A percentile compares a stretch with the other conserved stretches of the same genome.
phyloP scores from a whole-genome alignment of 2,888 invertebrate species.

The Elegia similella region DNA sequence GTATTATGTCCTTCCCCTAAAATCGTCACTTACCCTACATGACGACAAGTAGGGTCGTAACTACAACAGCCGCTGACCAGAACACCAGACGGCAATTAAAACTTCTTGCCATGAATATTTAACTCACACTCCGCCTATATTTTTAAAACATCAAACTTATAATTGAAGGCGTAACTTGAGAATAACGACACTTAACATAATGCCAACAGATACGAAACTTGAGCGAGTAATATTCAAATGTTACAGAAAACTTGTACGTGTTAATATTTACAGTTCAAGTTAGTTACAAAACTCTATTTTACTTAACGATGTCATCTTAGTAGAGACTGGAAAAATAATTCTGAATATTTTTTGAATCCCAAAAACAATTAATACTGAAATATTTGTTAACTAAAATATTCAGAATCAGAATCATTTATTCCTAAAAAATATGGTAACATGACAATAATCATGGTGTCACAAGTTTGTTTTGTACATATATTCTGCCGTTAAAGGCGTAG shows the following conservation, averaged over 20 bases:
- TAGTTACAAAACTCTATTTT: background rate
- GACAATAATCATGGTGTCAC: no score
- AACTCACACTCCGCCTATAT: slow-evolving; percentile 2
- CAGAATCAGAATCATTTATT: no score
- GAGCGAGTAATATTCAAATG: background rate
- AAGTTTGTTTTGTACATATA: no score
- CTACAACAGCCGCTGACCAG: slow-evolving; percentile 3
- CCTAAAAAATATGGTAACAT: no score
- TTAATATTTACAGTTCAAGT: background rate
- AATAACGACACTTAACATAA: slow-evolving; percentile 1
- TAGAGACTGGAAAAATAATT: no score
- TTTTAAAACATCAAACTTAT: background rate
- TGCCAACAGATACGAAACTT: background rate
- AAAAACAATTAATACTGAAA: no score
- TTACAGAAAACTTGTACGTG: background rate
- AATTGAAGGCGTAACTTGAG: background rate
- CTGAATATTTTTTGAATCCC: no score
- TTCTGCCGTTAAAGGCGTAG: no score
- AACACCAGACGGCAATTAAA: slow-evolving; percentile 5
- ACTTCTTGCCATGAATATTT: slow-evolving; percentile 14
- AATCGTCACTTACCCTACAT: background rate
- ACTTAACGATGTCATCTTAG: background rate
- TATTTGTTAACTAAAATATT: no score
- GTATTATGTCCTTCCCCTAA: no score
- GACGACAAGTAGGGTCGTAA: background rate